Base-by-base conservation (phyloP, 2,888 invertebrate genomes). In the Phymatocera aterrima region DNA sequence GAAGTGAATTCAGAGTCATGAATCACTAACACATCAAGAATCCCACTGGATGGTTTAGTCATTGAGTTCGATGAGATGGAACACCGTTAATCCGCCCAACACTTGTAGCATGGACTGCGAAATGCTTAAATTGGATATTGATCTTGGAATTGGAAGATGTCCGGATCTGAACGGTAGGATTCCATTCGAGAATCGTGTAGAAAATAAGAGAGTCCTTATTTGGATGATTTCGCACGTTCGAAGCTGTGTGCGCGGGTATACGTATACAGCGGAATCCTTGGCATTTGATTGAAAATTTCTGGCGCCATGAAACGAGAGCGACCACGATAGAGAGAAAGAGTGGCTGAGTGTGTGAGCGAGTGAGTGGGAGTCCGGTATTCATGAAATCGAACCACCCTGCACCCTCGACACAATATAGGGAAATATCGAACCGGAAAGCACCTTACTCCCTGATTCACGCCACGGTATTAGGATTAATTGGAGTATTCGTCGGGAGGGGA, bases 201-300 rank as follows among this genome's bases (percentile, higher is more conserved):
- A 60, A 77, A 61, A 79, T 79, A 82, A 80, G 77, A 79, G 80
- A 12, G 72, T 78, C 40, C 60, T 74, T 72, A 78, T 64, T 79
- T 78, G 74, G 70, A 57, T 57, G 48, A 40, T 70, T 83, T 85
- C 83, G 83, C 83, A 84, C 83, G 84, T 60, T 61, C 54, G 82
- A 81, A 77, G 60, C 37, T 64, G n/a, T n/a, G n/a, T n/a, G n/a
- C n/a, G n/a, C 65, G 65, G 40, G 34, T 37, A 51, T 64, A 54
- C 65, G 31, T 60, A 12, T 46, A 28, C 48, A 3, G 51, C 31
- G 83, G 84, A 86, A 90, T 90, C 89, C 89, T 90, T 79, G 81
- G 85, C 90, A 87, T 89, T 89, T 90, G 90, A 90, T 90, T 90
- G 90, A 90, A 90, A 90, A 90, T 90, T 88, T 90, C 90, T 90